Evolutionary conservation across 64 coral and sea anemone genomes (phyloP), one percentile per base, ranked within the genome.

Genomic region (Hydrozoanthus tunicans): DNA sequence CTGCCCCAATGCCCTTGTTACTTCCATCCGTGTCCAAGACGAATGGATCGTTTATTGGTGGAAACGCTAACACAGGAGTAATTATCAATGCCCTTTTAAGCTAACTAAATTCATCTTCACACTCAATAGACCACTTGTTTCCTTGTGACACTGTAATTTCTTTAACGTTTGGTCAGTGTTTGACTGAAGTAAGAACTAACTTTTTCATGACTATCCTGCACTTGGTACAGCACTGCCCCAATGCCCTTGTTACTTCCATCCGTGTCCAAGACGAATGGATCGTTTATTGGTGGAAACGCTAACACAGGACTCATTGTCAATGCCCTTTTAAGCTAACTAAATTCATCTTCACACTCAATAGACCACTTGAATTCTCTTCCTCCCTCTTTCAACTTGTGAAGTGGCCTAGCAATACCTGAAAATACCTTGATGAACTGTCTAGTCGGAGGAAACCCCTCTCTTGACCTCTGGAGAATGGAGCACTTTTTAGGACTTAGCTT

Each of bases 401-500:
- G 93, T 6, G 86, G 77, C 51, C 57, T 53, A 52, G 73, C 91
- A 15, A 93, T 64, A 26, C 53, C 58, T 14, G 81, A 24, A 53
- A 93, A 93, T 59, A 12, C 53, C 13, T 17, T 14, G 11, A 90
- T 80, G 70, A 89, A 90, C 60, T 68, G 77, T 63, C 85, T 52
- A 93, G 59, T 93, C 82, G 9, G 81, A 79, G 73, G 62, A 89
- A 94, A 14, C 86, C 86, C n/a, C 77, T 82, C 5, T 6, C 85
- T 72, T 58, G 70, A 71, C 10, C 65, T 73, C 52, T 61, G 60
- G 51, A 92, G 70, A 0, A 92, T 69, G 26, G 58, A 62, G 66
- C 90, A 86, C 55, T 92, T 92, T 79, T 92, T 92, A 27, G 79
- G 79, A 9, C 70, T 83, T 53, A 92, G 74, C 90, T 92, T 92